Percentiles rank a stretch among this genome's conserved stretches.
Evolutionary conservation across 2,113 vertebrate species (phyloP).

Genomic region (Cyanistes caeruleus): DNA sequence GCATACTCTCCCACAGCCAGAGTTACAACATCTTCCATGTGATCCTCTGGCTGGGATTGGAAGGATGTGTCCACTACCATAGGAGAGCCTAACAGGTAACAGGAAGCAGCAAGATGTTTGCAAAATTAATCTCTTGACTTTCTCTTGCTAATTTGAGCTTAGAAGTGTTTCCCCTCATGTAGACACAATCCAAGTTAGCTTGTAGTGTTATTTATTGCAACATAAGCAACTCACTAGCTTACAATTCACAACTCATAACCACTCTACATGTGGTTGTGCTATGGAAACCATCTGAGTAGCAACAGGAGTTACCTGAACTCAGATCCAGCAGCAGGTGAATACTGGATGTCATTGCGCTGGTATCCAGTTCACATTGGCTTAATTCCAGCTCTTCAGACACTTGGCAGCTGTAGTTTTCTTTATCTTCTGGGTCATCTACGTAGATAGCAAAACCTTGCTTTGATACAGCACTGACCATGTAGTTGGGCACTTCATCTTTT

Average conservation of each 20-base stretch:
- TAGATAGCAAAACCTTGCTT: constrained; percentile 75
- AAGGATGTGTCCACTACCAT: constrained; percentile 82
- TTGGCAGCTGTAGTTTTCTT: constrained; percentile 34
- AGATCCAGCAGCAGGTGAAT: constrained; percentile 81
- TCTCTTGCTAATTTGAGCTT: not conserved
- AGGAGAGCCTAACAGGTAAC: constrained; percentile 72
- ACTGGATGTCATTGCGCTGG: constrained; percentile 69
- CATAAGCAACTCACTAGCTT: not conserved
- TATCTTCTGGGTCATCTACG: constrained; percentile 73
- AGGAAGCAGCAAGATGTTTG: not conserved
- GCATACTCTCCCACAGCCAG: constrained; percentile 80
- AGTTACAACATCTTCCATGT: constrained; percentile 53
- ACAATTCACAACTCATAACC: not conserved
- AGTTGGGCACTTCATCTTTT: constrained; percentile 42
- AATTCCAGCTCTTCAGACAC: constrained; percentile 45
- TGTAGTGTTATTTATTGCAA: not conserved
- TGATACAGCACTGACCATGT: not conserved
- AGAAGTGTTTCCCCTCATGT: not conserved
- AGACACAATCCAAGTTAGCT: not conserved
- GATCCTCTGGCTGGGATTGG: constrained; percentile 73
- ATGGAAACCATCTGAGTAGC: not conserved
- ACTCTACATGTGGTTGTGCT: not conserved
- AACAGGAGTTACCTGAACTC: constrained; percentile 78
- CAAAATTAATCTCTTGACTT: not conserved
- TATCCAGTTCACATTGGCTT: constrained; percentile 59